phyloP scores from a whole-genome alignment of 2,113 vertebrate genomes.

The Girardinichthys multiradiatus region DNA sequence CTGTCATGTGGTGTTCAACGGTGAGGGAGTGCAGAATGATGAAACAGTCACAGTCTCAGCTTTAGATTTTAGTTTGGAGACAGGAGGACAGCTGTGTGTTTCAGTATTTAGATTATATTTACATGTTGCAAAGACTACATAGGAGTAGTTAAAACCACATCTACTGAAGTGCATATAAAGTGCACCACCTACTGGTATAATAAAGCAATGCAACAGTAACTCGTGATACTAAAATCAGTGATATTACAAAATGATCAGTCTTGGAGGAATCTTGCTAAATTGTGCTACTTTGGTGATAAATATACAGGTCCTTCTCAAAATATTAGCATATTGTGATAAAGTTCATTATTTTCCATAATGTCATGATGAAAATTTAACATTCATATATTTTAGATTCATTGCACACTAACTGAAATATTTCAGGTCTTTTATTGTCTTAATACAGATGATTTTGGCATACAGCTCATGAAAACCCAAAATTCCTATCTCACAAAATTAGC shows the following conservation, averaged over 20 bases:
- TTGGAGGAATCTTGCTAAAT: too few species aligned
- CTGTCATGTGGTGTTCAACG: not conserved
- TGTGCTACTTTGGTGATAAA: not conserved
- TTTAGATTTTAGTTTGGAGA: not conserved
- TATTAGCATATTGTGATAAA: too few species aligned
- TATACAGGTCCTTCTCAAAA: too few species aligned
- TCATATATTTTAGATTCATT: too few species aligned
- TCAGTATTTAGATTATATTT: not conserved
- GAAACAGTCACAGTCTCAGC: not conserved
- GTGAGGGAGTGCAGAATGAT: not conserved
- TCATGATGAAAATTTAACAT: too few species aligned
- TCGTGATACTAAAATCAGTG: not conserved
- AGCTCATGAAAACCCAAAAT: too few species aligned
- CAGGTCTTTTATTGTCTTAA: too few species aligned
- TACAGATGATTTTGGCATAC: too few species aligned
- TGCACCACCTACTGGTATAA: slow-evolving; percentile 59
- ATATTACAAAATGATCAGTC: too few species aligned
- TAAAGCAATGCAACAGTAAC: not conserved
- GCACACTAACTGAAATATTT: too few species aligned
- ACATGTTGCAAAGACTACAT: not conserved
- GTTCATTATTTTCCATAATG: too few species aligned
- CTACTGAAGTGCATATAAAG: not conserved
- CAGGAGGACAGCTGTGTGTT: not conserved
- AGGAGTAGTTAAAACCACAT: not conserved
- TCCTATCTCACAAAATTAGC: too few species aligned